Base-by-base conservation (phyloP, 1,140 invertebrate genomes). In the Tetramorium parvispinum region DNA sequence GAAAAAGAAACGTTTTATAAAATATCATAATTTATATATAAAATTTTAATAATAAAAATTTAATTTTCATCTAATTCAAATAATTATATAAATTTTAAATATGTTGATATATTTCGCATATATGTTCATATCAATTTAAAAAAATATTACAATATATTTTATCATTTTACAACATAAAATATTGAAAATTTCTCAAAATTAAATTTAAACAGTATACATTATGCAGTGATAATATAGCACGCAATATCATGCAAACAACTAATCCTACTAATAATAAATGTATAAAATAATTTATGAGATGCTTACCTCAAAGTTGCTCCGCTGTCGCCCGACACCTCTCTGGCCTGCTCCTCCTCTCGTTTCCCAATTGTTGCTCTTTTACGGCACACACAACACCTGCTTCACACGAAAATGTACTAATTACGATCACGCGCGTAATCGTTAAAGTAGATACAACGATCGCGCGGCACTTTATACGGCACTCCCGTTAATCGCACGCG, bases 21-120 rank as follows among this genome's bases (percentile, higher is more conserved):
- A 65, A 65, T 11, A 37, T 37, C 21, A 32, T 10, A 63, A 18
- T 63, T 63, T 63, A 43, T 10, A 43, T 32, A n/a, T 18, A 65
- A 65, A 37, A 37, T 37, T 65, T 65, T 37, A 65, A n/a, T 37
- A 63, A 37, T 63, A 63, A 65, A 37, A 65, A 65, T 65, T 37
- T 65, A 65, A 37, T 37, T 3, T 7, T 63, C 5, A 61, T 63
- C 16, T 37, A n/a, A 37, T 37, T 1, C 24, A 59, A 59, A 6
- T 3, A 37, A 18, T 65, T 37, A 65, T 37, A 65, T 27, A 27
- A 59, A 59, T 57, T 8, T 24, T 32, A 32, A 65, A 32, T 6
- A 18, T 63, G 0, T 37, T n/a, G 32, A 37, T n/a, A 65, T 32
- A 3, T 63, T 63, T 63, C 16, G n/a, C 8, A 18, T 37, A 63